phyloP scores from a whole-genome alignment of 2,888 invertebrate genomes.

The Hydriomena furcata region DNA sequence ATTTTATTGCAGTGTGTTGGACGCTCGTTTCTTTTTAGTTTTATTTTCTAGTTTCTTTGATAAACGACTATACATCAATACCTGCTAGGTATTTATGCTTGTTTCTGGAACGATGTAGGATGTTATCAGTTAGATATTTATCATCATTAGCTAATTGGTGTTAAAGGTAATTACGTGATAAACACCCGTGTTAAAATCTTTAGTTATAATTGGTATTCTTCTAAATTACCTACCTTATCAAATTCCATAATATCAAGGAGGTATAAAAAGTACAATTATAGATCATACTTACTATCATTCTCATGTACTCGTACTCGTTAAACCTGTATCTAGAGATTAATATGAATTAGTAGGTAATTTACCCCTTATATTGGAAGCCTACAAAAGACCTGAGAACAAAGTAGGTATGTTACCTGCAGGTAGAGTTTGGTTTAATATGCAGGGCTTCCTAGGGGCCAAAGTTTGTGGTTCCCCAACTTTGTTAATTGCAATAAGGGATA shows the following conservation, averaged over 20 bases:
- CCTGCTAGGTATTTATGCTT: neutral
- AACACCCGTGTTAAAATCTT: too few relatives aligned
- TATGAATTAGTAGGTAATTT: neutral
- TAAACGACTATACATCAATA: constrained; percentile 34
- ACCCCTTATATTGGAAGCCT: constrained; percentile 34
- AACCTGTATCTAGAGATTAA: too few relatives aligned
- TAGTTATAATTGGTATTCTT: too few relatives aligned
- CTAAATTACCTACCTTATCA: too few relatives aligned
- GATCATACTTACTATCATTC: too few relatives aligned
- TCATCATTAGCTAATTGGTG: too few relatives aligned
- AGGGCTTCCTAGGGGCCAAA: constrained; percentile 57
- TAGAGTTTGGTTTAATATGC: constrained; percentile 40
- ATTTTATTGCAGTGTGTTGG: constrained; percentile 71
- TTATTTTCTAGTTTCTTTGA: constrained; percentile 48
- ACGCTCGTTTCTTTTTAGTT: constrained; percentile 53
- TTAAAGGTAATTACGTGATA: too few relatives aligned
- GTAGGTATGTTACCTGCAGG: constrained; percentile 10
- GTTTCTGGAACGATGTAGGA: too few relatives aligned
- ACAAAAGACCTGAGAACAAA: constrained; percentile 30
- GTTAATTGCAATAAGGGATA: constrained; percentile 41
- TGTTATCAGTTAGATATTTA: too few relatives aligned
- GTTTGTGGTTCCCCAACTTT: constrained; percentile 46
- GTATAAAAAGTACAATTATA: too few relatives aligned
- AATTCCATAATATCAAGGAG: too few relatives aligned
- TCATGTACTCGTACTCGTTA: too few relatives aligned